A percentile compares a stretch with the other conserved stretches of the same genome.
phyloP scores from a whole-genome alignment of 2,797 vertebrate species.

The Xiphorhynchus erythropygius region DNA sequence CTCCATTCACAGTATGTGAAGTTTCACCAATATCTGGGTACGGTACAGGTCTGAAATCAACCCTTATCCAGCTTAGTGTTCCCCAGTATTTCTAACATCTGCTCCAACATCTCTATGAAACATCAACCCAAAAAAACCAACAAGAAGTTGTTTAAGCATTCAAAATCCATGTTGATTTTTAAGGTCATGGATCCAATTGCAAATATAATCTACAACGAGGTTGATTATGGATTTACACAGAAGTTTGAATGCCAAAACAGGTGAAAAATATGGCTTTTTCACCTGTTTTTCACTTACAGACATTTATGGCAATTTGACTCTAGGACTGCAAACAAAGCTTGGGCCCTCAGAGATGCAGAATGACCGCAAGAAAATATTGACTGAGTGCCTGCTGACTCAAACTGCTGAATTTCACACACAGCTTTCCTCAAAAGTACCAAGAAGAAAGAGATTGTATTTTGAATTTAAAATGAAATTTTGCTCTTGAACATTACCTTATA shows the following conservation, averaged over 20 bases:
- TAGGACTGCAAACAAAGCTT: conserved; percentile 12
- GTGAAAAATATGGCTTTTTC: neutral
- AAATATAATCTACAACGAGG: neutral
- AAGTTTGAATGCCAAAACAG: neutral
- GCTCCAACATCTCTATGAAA: neutral
- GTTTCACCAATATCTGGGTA: neutral
- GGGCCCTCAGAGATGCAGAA: neutral
- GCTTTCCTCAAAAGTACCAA: conserved; percentile 30
- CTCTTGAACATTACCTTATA: conserved; percentile 7
- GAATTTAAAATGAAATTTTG: conserved; percentile 41
- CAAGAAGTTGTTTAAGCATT: neutral
- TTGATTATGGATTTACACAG: neutral
- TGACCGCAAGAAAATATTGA: conserved; percentile 58
- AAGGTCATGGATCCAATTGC: neutral
- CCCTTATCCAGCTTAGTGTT: neutral
- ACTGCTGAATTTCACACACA: neutral
- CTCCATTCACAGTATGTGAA: neutral
- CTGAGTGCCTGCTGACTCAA: conserved; percentile 42
- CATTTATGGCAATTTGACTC: neutral
- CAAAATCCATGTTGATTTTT: neutral
- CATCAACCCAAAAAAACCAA: neutral
- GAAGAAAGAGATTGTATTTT: conserved; percentile 35
- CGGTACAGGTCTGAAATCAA: neutral
- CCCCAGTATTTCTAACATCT: neutral
- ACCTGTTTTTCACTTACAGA: neutral